Evolutionary conservation across 2,113 vertebrate genomes (phyloP).

Genomic region (Gopherus flavomarginatus): DNA sequence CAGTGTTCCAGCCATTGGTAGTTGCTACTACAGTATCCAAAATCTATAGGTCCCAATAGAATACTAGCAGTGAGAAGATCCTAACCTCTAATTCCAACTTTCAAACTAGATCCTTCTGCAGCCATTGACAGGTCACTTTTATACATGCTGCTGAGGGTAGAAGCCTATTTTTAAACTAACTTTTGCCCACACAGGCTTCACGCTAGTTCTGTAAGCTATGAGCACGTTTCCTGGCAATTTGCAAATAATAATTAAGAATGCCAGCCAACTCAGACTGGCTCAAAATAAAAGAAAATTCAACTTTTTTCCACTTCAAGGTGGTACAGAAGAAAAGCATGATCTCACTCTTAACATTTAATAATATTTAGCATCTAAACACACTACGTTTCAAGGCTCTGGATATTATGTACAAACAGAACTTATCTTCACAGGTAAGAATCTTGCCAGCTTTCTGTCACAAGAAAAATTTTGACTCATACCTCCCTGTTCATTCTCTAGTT

Average conservation of each 20-base stretch:
- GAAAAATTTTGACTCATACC: not conserved
- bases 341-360: not conserved
- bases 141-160: not conserved
- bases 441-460: not conserved
- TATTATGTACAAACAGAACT: not conserved
- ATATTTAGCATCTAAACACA: not conserved
- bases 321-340: not conserved
- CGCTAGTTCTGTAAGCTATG: not conserved
- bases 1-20: not conserved
- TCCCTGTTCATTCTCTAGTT: not conserved
- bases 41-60: not conserved
- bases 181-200: not conserved
- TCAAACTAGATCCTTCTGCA: not conserved
- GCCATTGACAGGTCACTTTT: not conserved
- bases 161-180: not conserved
- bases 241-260: not conserved
- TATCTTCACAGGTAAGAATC: not conserved
- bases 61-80: not conserved
- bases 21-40: not conserved
- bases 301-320: not conserved
- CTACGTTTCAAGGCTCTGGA: not conserved
- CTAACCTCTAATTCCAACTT: not conserved
- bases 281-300: not conserved
- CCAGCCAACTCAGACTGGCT: not conserved
- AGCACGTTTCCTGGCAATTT: not conserved